A percentile compares a stretch with the other conserved stretches of the same genome.
Evolutionary conservation across 1,140 invertebrate species (phyloP).

Genomic region (Adelges cooleyi): DNA sequence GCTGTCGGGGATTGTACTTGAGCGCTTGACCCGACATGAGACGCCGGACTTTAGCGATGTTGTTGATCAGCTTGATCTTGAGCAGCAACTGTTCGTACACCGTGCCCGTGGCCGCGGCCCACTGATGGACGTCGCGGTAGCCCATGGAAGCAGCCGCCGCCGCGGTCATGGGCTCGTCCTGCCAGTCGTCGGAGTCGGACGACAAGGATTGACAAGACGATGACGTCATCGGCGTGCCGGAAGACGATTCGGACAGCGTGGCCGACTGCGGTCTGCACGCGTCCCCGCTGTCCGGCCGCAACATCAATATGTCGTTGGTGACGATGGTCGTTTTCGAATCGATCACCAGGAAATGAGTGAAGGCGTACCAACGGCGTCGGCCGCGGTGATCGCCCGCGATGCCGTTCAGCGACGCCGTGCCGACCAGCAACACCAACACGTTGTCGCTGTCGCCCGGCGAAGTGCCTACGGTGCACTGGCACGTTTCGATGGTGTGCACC

Average conservation of each 20-base stretch:
- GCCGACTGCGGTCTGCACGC: background rate
- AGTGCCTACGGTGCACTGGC: background rate
- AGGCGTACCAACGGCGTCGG: background rate
- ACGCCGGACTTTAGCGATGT: background rate
- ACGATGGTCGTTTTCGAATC: background rate
- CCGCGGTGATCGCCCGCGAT: background rate
- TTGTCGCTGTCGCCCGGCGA: background rate
- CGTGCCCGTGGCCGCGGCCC: no score
- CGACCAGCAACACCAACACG: background rate
- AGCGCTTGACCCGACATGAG: background rate
- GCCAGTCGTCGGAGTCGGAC: background rate
- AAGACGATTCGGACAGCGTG: background rate
- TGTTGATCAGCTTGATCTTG: background rate
- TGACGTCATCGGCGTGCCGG: background rate
- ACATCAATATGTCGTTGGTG: background rate
- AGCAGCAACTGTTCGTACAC: background rate
- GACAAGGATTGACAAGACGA: background rate
- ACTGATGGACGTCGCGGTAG: background rate
- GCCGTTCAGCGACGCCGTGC: background rate
- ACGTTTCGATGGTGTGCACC: no score
- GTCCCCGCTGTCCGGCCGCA: background rate
- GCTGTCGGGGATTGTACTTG: conserved; percentile 1
- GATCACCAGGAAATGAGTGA: background rate
- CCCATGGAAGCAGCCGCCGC: background rate
- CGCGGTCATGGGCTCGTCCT: background rate